Evolutionary conservation across 2,113 vertebrate species (phyloP).

Genomic region (Neotoma lepida): DNA sequence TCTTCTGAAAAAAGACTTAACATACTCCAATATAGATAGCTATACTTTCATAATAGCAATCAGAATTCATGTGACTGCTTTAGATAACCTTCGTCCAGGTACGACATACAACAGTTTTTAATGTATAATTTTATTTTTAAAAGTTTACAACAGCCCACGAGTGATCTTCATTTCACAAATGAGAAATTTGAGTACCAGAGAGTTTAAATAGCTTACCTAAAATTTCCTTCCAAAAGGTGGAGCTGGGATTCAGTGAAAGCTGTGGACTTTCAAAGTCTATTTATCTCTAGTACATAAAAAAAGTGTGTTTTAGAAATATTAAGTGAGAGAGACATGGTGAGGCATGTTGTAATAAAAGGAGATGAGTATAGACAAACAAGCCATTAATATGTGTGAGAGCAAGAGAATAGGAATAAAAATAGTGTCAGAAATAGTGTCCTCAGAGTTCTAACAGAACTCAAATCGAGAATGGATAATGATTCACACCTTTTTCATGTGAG

Average conservation of each 20-base stretch:
- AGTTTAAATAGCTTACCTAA: not conserved
- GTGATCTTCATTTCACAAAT: constrained; percentile 1
- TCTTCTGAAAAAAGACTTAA: not conserved
- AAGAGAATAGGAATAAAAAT: constrained; percentile 31
- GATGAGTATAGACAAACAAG: not conserved
- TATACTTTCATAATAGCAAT: not conserved
- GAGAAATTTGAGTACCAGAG: not conserved
- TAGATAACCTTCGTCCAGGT: not conserved
- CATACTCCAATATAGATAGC: not conserved
- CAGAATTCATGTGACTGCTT: not conserved
- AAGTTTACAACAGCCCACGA: not conserved
- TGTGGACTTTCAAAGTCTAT: not conserved
- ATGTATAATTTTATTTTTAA: constrained; percentile 16
- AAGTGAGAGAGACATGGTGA: not conserved
- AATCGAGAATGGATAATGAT: constrained; percentile 17
- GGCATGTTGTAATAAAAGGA: not conserved
- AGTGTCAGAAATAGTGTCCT: constrained; percentile 13
- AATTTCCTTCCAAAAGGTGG: not conserved
- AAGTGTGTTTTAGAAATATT: not conserved
- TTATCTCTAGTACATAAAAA: not conserved
- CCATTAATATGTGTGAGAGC: not conserved
- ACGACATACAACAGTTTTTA: not conserved
- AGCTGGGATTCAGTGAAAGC: not conserved
- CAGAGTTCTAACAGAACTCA: constrained; percentile 20
- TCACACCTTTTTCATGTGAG: constrained; percentile 25